Evolutionary conservation across 2,888 invertebrate genomes (phyloP).

Genomic region (Glaucopsyche alexis): DNA sequence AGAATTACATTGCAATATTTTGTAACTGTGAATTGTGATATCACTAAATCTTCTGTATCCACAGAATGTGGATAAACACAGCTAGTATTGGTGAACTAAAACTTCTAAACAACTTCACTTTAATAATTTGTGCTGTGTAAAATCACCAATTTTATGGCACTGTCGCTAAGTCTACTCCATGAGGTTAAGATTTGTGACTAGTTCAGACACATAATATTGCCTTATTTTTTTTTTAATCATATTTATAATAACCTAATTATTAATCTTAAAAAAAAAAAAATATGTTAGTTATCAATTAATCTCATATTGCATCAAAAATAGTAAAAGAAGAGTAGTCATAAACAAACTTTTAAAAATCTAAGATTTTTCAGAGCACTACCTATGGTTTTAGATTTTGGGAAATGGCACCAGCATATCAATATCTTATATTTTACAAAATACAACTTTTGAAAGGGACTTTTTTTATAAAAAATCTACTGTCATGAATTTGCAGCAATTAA

Average conservation of each 20-base stretch:
- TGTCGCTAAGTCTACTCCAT: neutral
- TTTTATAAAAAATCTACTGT: neutral
- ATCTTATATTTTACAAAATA: neutral
- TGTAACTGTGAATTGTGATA: neutral
- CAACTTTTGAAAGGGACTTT: neutral
- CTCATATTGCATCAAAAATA: no score
- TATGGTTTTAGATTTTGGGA: neutral
- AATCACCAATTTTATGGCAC: neutral
- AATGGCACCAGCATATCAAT: neutral
- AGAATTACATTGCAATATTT: conserved; percentile 21
- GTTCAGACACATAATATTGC: neutral
- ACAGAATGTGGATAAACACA: neutral
- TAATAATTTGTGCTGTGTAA: neutral
- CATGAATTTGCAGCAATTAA: no score
- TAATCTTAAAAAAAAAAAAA: no score
- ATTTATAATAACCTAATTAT: neutral
- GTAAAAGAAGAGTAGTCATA: no score
- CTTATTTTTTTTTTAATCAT: neutral
- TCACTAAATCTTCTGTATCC: neutral
- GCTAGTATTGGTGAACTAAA: neutral
- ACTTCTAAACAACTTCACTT: neutral
- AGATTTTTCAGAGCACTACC: no score
- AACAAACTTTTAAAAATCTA: no score
- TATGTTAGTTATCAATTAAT: no score
- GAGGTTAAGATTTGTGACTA: conserved; percentile 4